Evolutionary conservation across 1,140 invertebrate genomes (phyloP).

Genomic region (Wiebesia pumilae): DNA sequence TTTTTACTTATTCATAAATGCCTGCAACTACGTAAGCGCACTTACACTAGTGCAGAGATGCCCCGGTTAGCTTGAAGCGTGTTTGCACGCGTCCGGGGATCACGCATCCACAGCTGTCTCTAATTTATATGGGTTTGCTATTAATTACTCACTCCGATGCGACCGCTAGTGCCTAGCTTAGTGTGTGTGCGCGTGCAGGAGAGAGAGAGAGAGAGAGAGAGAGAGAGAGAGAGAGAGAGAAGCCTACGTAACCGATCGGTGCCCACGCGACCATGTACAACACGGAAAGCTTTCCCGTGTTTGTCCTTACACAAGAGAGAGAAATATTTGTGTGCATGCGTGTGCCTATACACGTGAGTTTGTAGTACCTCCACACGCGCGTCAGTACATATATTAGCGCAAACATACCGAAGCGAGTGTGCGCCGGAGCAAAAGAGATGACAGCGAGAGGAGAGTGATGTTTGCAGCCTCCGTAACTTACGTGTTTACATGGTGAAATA

Average conservation of each 20-base stretch:
- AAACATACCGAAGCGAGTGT: too few species aligned
- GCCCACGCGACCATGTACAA: neutral
- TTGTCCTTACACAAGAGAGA: constrained; percentile 7
- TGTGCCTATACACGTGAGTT: neutral
- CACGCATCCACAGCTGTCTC: constrained; percentile 60
- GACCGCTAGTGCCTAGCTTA: neutral
- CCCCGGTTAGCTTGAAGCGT: constrained; percentile 25
- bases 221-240: neutral
- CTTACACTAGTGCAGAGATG: neutral
- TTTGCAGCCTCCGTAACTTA: constrained; percentile 60
- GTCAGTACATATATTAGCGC: neutral
- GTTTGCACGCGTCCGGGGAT: constrained; percentile 41
- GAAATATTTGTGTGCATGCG: neutral
- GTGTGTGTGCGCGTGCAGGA: neutral
- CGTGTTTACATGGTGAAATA: constrained; percentile 65
- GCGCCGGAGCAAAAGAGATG: neutral
- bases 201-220: neutral
- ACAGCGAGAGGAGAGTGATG: neutral
- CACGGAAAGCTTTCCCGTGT: constrained; percentile 24
- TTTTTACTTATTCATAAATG: constrained; percentile 42
- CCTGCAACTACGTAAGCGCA: neutral
- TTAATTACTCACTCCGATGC: constrained; percentile 70
- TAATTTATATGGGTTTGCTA: constrained; percentile 75
- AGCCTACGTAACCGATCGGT: constrained; percentile 10
- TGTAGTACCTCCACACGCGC: neutral